Evolutionary conservation across 2,797 vertebrate species (phyloP).

Genomic region (Odontamblyopus lacepedii): DNA sequence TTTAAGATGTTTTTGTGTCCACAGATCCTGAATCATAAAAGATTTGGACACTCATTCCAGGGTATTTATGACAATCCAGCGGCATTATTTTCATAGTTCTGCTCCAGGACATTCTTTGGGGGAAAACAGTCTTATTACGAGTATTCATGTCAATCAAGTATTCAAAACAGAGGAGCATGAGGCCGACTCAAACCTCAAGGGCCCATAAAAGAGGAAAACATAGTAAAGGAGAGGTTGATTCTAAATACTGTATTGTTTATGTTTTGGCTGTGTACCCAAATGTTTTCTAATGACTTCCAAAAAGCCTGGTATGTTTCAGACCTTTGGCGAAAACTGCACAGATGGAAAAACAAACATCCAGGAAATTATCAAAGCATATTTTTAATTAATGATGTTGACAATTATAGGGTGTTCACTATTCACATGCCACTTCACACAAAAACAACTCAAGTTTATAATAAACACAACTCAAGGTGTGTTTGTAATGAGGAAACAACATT

Average conservation of each 20-base stretch:
- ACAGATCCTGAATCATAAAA: constrained; percentile 6
- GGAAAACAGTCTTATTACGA: background rate
- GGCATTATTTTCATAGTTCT: constrained; percentile 8
- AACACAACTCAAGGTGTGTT: too few relatives aligned
- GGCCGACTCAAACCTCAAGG: background rate
- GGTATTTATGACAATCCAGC: background rate
- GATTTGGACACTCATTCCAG: constrained; percentile 1
- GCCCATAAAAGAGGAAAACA: background rate
- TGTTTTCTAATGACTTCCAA: background rate
- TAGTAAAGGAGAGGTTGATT: background rate
- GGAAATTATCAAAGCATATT: too few relatives aligned
- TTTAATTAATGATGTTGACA: too few relatives aligned
- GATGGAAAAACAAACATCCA: too few relatives aligned
- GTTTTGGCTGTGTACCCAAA: background rate
- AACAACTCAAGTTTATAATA: too few relatives aligned
- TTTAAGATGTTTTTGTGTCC: constrained; percentile 2
- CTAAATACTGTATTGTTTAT: background rate
- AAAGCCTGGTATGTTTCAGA: background rate
- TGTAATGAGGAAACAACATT: too few relatives aligned
- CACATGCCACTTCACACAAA: too few relatives aligned
- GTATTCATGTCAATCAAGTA: constrained; percentile 1
- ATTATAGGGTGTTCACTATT: too few relatives aligned
- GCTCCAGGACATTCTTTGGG: background rate
- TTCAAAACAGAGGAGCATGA: background rate
- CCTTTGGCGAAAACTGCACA: background rate